Evolutionary conservation across 2,797 vertebrate genomes (phyloP).

Genomic region (Mormyrops attenuatus): DNA sequence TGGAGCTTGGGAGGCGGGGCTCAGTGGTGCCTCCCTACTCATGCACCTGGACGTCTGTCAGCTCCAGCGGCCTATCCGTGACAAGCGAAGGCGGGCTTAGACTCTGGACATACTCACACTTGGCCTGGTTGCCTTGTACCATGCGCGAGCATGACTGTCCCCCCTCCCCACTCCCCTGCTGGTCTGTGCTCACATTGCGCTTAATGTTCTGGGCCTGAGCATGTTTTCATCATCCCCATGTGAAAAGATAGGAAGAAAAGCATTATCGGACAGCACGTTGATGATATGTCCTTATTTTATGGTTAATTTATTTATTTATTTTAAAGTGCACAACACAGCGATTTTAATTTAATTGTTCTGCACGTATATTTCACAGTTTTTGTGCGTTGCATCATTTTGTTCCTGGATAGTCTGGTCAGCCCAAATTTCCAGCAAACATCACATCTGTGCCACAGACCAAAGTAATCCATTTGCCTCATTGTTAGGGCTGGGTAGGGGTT

Average conservation of each 20-base stretch:
- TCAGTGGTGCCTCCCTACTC: constrained; percentile 76
- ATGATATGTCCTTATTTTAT: background rate
- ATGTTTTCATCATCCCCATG: background rate
- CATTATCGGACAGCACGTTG: background rate
- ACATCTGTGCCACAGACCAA: background rate
- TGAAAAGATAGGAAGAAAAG: background rate
- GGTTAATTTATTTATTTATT: background rate
- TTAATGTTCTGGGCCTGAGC: background rate
- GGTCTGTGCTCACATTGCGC: background rate
- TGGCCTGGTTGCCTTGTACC: background rate
- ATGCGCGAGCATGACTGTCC: background rate
- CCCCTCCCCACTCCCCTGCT: background rate
- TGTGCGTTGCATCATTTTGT: background rate
- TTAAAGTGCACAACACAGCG: background rate
- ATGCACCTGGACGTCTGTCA: constrained; percentile 77
- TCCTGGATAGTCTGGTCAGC: background rate
- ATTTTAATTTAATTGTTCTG: background rate
- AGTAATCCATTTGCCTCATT: background rate
- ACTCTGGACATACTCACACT: background rate
- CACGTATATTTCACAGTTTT: background rate
- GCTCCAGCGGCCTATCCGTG: constrained; percentile 67
- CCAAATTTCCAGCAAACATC: background rate
- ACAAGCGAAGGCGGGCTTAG: constrained; percentile 59
- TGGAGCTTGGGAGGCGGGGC: constrained; percentile 68
- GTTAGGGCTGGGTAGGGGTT: background rate